A percentile compares a stretch with the other conserved stretches of the same genome.
These are phyloP conservation scores for Muscidifurax raptorellus DNA, from an alignment of 1,140 invertebrate genomes.

Conservation along the genomic window DNA sequence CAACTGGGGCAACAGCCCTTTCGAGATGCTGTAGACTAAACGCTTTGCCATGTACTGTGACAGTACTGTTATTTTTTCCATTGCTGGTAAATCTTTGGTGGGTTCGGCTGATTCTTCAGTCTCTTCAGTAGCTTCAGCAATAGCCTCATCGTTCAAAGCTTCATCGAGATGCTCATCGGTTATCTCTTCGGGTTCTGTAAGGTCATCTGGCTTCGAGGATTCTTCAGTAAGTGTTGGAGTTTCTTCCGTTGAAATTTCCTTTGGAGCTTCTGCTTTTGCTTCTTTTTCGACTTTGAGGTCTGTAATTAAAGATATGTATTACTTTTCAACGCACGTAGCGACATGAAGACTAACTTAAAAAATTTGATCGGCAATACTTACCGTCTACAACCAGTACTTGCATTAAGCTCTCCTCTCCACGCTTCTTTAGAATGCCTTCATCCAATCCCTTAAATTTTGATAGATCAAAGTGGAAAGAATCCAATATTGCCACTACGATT, in stretches of 20 bases:
- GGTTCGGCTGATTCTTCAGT: conserved; percentile 40
- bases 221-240: conserved; percentile 36
- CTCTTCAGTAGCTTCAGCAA: conserved; percentile 57
- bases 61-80: conserved; percentile 78
- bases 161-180: conserved; percentile 65
- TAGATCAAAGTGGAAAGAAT: conserved; percentile 95
- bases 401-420: not conserved
- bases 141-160: conserved; percentile 60
- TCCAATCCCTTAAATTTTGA: conserved; percentile 73
- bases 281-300: not conserved
- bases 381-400: not conserved
- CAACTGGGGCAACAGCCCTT: conserved; percentile 80
- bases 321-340: not conserved
- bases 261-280: not conserved
- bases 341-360: not conserved
- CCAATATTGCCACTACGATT: conserved; percentile 88
- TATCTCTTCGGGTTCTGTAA: conserved; percentile 58
- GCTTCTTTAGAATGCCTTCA: conserved; percentile 50
- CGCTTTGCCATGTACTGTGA: conserved; percentile 83
- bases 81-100: conserved; percentile 66
- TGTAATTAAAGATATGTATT: not conserved
- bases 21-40: conserved; percentile 79
- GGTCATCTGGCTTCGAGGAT: conserved; percentile 63
- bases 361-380: not conserved
- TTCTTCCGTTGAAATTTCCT: not conserved